A percentile compares a stretch with the other conserved stretches of the same genome.
phyloP scores from a whole-genome alignment of 2,113 vertebrate species.

The Vanacampus margaritifer region DNA sequence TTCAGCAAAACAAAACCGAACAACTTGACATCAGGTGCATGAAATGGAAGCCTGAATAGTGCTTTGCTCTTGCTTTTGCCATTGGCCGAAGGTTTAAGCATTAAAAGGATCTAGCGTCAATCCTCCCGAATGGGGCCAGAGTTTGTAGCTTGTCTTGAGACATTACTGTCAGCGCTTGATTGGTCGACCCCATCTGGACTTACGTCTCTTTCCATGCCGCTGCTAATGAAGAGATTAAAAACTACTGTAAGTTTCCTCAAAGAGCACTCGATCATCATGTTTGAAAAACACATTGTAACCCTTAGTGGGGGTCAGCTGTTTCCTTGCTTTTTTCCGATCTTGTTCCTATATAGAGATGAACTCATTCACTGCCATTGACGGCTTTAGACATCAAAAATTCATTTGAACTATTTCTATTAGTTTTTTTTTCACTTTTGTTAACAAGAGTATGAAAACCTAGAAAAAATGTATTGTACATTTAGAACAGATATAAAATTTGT shows the following conservation, averaged over 20 bases:
- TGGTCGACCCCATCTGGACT: slow-evolving; percentile 45
- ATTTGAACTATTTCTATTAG: too few species aligned
- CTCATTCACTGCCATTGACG: not conserved
- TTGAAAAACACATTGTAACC: slow-evolving; percentile 53
- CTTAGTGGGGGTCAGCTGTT: slow-evolving; percentile 24
- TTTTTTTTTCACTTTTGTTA: too few species aligned
- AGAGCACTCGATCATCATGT: slow-evolving; percentile 52
- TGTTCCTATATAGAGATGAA: not conserved
- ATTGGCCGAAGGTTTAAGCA: not conserved
- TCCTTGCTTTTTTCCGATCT: not conserved
- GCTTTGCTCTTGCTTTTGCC: not conserved
- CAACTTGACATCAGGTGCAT: not conserved
- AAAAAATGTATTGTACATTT: too few species aligned
- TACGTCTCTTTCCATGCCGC: slow-evolving; percentile 49
- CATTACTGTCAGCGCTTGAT: slow-evolving; percentile 31
- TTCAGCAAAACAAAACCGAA: not conserved
- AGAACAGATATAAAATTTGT: too few species aligned
- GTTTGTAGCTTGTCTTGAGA: slow-evolving; percentile 29
- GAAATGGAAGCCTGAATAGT: not conserved
- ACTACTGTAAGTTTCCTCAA: slow-evolving; percentile 56
- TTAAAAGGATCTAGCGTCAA: slow-evolving; percentile 11
- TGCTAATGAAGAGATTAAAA: slow-evolving; percentile 71
- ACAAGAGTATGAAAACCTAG: too few species aligned
- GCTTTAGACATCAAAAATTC: too few species aligned
- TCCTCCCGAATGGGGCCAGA: slow-evolving; percentile 27